These are phyloP conservation scores for Tetragonula clypearis DNA, from an alignment of 1,140 invertebrate genomes.

Conservation along the genomic window DNA sequence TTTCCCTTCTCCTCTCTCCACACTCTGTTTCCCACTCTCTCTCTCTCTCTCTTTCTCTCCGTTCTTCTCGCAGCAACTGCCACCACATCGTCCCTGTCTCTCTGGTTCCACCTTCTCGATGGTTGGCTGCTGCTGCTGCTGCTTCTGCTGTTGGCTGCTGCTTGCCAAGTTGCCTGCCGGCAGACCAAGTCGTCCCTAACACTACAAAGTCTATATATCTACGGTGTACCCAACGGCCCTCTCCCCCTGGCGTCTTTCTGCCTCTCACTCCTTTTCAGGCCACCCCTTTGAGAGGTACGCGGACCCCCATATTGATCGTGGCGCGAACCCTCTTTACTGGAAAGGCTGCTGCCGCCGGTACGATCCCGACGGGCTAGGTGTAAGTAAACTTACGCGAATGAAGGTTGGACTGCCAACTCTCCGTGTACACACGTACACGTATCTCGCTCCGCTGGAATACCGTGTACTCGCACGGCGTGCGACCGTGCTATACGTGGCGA, in stretches of 20 bases:
- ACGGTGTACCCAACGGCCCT: constrained; percentile 58
- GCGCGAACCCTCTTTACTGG: constrained; percentile 76
- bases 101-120: constrained; percentile 39
- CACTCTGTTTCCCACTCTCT: not conserved
- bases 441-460: constrained; percentile 4
- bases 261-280: constrained; percentile 52
- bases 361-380: constrained; percentile 66
- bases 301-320: constrained; percentile 77
- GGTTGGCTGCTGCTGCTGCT: constrained; percentile 45
- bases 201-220: constrained; percentile 76
- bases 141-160: constrained; percentile 51
- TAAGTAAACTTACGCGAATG: constrained; percentile 74
- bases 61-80: constrained; percentile 17
- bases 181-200: constrained; percentile 76
- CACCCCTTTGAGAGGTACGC: constrained; percentile 66
- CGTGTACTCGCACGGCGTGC: not conserved
- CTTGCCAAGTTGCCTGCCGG: constrained; percentile 71
- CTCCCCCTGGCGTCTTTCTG: constrained; percentile 39
- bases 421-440: constrained; percentile 37
- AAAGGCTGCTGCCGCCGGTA: constrained; percentile 58
- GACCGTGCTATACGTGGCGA: not conserved
- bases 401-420: constrained; percentile 42
- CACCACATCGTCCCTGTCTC: constrained; percentile 1
- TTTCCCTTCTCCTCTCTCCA: constrained; percentile 11
- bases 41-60: not conserved